A percentile compares a stretch with the other conserved stretches of the same genome.
These are phyloP conservation scores for Lysandra coridon DNA, from an alignment of 2,888 invertebrate genomes.

Conservation along the genomic window DNA sequence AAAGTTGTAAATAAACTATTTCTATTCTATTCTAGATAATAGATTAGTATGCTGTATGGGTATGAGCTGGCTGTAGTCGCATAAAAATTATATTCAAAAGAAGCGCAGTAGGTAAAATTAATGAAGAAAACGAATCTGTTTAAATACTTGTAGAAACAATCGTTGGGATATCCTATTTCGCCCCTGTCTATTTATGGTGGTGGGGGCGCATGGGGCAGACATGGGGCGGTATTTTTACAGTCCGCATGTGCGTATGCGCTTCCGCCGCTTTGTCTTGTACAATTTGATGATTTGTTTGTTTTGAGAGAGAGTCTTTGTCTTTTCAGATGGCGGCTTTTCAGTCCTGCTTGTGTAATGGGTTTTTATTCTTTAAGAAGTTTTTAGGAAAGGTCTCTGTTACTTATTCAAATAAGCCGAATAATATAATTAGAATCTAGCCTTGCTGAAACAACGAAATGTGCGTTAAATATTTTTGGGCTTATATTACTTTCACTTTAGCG, in stretches of 20 bases:
- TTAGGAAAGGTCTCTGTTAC: too few species aligned
- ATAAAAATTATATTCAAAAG: not conserved
- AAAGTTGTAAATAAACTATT: too few species aligned
- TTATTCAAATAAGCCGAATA: too few species aligned
- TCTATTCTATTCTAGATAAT: too few species aligned
- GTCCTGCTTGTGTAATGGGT: not conserved
- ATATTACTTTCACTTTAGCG: too few species aligned
- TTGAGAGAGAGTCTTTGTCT: not conserved
- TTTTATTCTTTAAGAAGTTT: too few species aligned
- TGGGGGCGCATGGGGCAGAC: not conserved
- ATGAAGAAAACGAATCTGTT: not conserved
- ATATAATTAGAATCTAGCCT: too few species aligned
- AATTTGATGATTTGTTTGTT: constrained; percentile 18
- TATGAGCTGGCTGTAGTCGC: not conserved
- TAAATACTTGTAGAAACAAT: not conserved
- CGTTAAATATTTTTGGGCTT: too few species aligned
- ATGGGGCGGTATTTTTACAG: constrained; percentile 13
- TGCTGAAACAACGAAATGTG: too few species aligned
- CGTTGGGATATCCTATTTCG: constrained; percentile 19
- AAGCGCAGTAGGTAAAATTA: not conserved
- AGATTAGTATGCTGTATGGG: too few species aligned
- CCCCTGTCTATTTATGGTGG: constrained; percentile 24
- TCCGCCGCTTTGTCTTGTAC: constrained; percentile 10
- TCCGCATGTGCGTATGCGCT: not conserved
- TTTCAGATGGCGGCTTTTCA: not conserved